Evolutionary conservation across 2,797 vertebrate genomes (phyloP), one percentile per base, ranked within the genome.

Genomic region (Calcarius lapponicus): DNA sequence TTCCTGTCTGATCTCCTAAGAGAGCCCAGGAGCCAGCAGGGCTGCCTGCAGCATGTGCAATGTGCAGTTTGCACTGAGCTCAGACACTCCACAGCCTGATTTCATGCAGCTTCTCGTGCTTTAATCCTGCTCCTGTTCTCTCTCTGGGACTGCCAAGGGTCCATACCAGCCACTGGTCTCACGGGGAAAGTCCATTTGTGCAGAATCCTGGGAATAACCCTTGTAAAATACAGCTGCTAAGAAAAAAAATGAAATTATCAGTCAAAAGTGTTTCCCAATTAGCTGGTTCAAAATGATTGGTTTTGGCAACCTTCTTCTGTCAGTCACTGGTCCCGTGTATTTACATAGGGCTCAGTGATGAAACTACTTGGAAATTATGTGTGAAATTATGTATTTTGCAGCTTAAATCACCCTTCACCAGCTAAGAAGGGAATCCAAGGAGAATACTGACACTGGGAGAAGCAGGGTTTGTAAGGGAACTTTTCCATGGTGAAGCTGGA

Each of bases 1-100:
- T 95, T 93, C 78, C 60, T 62, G 76, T 94, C 86, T 93, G 88
- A 94, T 96, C 80, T 94, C 89, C 72, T 34, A 29, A 58, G 91
- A 90, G 75, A 78, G 70, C 83, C 86, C 29, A 60, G 73, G 83
- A 86, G 76, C 70, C 67, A 58, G 54, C 90, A 45, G 82, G 70
- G 85, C 73, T 3, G 5, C 62, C 61, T 58, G 62, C 6, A 4
- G 47, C 10, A 11, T 66, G 62, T 92, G 89, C 56, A 58, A 48
- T 66, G 19, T 15, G 12, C 73, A 70, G 36, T 50, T 78, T 93
- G 80, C 76, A 24, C 82, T 10, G 62, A 70, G 45, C 62, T 91
- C 82, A 70, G 76, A 47, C 48, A 32, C 51, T 75, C 34, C 57
- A 43, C 65, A 74, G 54, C 54, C 80, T 58, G 32, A 86, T 93